Percentiles rank a stretch among this genome's conserved stretches.
Conservation (phyloP, 2,797 vertebrate genomes). For the Onychomys torridus region DNA sequence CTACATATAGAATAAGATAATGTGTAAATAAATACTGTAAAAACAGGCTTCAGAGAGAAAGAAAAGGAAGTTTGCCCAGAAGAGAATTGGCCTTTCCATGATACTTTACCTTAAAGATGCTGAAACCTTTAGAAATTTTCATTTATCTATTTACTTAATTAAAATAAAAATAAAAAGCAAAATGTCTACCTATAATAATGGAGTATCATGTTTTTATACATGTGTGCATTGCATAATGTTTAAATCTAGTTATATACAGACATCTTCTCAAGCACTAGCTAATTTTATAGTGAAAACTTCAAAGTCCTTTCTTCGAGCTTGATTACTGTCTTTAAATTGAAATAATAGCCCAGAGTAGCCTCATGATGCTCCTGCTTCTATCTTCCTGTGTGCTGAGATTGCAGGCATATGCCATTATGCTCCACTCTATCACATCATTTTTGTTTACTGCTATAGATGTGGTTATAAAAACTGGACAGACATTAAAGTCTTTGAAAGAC, state of each 20-base stretch:
- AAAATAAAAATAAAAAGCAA: background rate
- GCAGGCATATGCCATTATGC: too few relatives aligned
- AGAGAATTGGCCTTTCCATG: background rate
- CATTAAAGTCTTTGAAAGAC: constrained; percentile 42
- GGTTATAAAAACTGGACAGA: constrained; percentile 21
- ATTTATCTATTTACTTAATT: too few relatives aligned
- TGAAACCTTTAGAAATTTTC: background rate
- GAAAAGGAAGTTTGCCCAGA: background rate
- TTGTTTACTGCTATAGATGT: background rate
- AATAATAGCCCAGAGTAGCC: too few relatives aligned
- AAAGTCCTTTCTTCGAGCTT: background rate
- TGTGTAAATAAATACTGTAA: background rate
- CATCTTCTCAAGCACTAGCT: background rate
- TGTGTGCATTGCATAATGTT: background rate
- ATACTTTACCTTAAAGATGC: background rate
- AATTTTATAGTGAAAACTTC: background rate
- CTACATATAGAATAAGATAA: background rate
- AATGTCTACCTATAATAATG: background rate
- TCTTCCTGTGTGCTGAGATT: too few relatives aligned
- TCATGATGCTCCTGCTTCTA: too few relatives aligned
- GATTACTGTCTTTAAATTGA: too few relatives aligned
- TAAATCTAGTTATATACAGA: background rate
- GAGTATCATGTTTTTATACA: background rate
- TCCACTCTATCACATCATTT: background rate
- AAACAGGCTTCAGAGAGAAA: background rate